phyloP scores from a whole-genome alignment of 2,888 invertebrate genomes.

The Amphipoea oculea region DNA sequence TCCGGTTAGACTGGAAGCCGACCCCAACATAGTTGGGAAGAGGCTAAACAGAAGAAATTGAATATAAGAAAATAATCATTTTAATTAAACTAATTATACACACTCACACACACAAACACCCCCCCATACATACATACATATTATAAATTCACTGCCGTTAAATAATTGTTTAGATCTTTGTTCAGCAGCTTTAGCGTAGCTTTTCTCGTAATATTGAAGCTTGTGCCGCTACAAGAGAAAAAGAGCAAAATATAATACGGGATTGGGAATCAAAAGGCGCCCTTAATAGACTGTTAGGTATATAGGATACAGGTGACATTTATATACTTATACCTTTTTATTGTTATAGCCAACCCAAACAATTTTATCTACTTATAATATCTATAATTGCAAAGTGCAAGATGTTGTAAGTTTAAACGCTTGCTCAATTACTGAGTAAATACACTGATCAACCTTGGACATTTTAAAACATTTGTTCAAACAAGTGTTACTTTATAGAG shows the following conservation, averaged over 20 bases:
- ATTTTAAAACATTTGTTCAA: constrained; percentile 49
- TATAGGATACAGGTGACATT: neutral
- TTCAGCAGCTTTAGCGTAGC: neutral
- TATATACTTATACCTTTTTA: no score
- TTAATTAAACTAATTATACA: no score
- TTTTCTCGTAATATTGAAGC: neutral
- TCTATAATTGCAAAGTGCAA: neutral
- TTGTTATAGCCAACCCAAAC: no score
- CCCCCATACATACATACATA: no score
- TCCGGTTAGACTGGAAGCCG: no score
- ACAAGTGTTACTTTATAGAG: constrained; percentile 11
- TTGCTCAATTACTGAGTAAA: constrained; percentile 52
- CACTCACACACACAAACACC: no score
- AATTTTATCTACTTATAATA: neutral
- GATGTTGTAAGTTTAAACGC: neutral
- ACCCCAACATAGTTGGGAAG: no score
- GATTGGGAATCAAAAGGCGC: neutral
- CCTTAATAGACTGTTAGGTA: neutral
- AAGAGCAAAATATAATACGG: no score
- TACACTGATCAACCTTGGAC: constrained; percentile 39
- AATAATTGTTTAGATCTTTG: neutral
- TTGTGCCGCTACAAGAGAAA: neutral
- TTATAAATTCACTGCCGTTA: no score
- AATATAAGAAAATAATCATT: no score
- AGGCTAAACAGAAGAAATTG: no score